A percentile compares a stretch with the other conserved stretches of the same genome.
phyloP scores from a whole-genome alignment of 2,113 vertebrate genomes.

The Neomonachus schauinslandi region DNA sequence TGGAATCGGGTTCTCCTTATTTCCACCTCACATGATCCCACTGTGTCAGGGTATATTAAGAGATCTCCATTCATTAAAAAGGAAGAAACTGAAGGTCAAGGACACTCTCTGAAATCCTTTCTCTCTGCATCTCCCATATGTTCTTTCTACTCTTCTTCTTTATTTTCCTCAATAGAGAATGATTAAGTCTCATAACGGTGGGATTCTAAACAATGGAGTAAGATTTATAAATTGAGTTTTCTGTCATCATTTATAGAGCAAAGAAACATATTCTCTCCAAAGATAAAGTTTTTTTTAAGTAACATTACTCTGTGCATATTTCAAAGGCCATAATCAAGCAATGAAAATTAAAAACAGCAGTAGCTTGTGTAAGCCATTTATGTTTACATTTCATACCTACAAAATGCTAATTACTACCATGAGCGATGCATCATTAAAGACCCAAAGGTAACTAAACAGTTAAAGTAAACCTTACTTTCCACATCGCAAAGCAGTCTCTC shows the following conservation, averaged over 20 bases:
- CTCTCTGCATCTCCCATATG: neutral
- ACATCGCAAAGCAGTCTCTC: neutral
- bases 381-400: neutral
- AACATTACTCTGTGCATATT: neutral
- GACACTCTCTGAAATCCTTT: neutral
- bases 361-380: neutral
- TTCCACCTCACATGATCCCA: neutral
- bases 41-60: neutral
- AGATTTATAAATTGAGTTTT: neutral
- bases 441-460: slow-evolving; percentile 3
- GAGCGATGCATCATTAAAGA: slow-evolving; percentile 42
- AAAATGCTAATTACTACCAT: neutral
- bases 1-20: neutral
- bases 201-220: neutral
- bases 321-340: neutral
- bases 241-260: neutral
- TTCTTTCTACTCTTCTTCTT: neutral
- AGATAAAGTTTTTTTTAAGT: neutral
- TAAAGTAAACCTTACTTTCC: slow-evolving; percentile 30
- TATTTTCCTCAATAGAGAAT: neutral
- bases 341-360: slow-evolving; percentile 38
- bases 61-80: neutral
- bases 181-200: neutral
- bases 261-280: neutral
- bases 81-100: neutral